Evolutionary conservation across 2,113 vertebrate species (phyloP).

Genomic region (Casuarius casuarius): DNA sequence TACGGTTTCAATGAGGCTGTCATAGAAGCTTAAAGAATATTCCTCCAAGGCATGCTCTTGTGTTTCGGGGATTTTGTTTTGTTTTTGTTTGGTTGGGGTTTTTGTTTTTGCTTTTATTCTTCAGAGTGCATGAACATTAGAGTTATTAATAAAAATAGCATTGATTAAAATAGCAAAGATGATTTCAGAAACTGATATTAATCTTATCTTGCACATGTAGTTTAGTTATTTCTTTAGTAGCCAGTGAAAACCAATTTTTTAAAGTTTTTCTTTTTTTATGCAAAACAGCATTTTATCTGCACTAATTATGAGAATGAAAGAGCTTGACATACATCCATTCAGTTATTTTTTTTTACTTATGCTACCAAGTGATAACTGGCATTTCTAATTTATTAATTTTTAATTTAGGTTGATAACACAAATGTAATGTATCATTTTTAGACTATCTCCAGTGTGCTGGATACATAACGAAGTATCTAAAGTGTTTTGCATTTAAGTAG

Average conservation of each 20-base stretch:
- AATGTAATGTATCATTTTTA: too few relatives aligned
- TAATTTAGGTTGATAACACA: neutral
- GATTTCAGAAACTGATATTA: neutral
- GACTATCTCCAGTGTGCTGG: neutral
- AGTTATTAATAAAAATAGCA: neutral
- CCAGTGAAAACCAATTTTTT: too few relatives aligned
- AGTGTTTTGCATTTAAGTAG: neutral
- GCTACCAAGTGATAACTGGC: neutral
- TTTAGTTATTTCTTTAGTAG: neutral
- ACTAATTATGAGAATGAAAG: neutral
- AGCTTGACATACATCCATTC: neutral
- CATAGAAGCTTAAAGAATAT: neutral
- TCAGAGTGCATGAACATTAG: neutral
- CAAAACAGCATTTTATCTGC: neutral
- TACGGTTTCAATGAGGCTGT: neutral
- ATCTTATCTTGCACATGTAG: neutral
- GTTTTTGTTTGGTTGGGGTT: neutral
- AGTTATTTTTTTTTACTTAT: neutral
- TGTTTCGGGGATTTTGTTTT: neutral
- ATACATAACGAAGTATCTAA: neutral
- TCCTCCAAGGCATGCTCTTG: neutral
- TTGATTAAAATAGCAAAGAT: neutral
- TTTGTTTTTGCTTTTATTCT: neutral
- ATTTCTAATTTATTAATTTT: neutral
- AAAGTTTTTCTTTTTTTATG: neutral